Conservation (phyloP, 2,797 vertebrate species). For the Labeo calbasu region DNA sequence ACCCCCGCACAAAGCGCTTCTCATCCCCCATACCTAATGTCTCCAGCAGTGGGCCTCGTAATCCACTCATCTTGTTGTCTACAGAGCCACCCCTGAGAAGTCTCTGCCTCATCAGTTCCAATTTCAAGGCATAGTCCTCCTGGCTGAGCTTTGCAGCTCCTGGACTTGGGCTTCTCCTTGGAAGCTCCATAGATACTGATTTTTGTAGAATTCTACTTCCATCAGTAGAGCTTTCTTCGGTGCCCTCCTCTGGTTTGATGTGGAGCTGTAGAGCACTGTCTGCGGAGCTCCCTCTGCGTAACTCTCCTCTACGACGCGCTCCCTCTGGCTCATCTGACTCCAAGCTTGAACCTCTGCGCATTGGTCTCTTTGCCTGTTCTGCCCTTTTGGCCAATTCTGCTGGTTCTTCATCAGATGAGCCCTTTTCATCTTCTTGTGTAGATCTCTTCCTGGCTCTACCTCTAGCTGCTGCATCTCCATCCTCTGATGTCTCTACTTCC, state of each 20-base stretch:
- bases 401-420: slow-evolving; percentile 83
- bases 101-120: slow-evolving; percentile 93
- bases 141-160: slow-evolving; percentile 84
- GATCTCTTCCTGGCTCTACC: slow-evolving; percentile 72
- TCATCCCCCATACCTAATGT: slow-evolving; percentile 87
- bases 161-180: slow-evolving; percentile 84
- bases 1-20: slow-evolving; percentile 76
- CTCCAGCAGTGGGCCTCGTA: slow-evolving; percentile 93
- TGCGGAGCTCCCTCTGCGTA: slow-evolving; percentile 91
- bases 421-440: slow-evolving; percentile 72
- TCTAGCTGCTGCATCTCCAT: slow-evolving; percentile 68
- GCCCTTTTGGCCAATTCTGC: slow-evolving; percentile 73
- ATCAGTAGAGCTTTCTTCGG: slow-evolving; percentile 72
- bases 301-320: slow-evolving; percentile 77
- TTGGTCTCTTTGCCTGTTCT: slow-evolving; percentile 79
- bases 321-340: slow-evolving; percentile 82
- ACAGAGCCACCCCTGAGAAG: slow-evolving; percentile 86
- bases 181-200: slow-evolving; percentile 84
- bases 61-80: slow-evolving; percentile 93
- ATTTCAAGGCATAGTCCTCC: slow-evolving; percentile 90
- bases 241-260: slow-evolving; percentile 74
- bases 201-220: slow-evolving; percentile 85
- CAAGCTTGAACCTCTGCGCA: slow-evolving; percentile 87
- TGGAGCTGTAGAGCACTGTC: slow-evolving; percentile 89
- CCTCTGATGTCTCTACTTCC: slow-evolving; percentile 68